A percentile compares a stretch with the other conserved stretches of the same genome.
Evolutionary conservation across 2,113 vertebrate species (phyloP).

Genomic region (Periophthalmus modestus): DNA sequence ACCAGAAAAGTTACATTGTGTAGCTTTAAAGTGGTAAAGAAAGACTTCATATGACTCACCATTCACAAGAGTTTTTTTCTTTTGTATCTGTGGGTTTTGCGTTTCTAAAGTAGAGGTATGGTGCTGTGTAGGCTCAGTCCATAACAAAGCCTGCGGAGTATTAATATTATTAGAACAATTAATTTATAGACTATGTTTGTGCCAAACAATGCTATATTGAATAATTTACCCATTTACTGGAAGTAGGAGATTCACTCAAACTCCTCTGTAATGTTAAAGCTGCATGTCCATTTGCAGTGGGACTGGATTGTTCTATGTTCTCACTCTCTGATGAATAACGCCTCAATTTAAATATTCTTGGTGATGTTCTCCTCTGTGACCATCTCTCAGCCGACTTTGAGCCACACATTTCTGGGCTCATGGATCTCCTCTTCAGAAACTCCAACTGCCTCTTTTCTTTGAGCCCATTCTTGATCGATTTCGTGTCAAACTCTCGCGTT

Average conservation of each 20-base stretch:
- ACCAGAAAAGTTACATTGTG: too few relatives aligned
- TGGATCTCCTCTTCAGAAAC: constrained; percentile 73
- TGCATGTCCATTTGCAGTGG: constrained; percentile 20
- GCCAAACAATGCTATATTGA: not conserved
- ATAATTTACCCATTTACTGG: constrained; percentile 60
- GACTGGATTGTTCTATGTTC: constrained; percentile 8
- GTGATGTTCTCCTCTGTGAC: constrained; percentile 18
- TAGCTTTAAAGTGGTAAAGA: not conserved
- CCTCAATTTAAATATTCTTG: constrained; percentile 15
- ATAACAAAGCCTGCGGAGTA: constrained; percentile 49
- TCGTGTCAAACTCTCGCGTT: constrained; percentile 51
- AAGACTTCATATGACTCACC: constrained; percentile 10
- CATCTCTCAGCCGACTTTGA: constrained; percentile 14
- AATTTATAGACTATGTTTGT: too few relatives aligned
- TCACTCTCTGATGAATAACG: constrained; percentile 16
- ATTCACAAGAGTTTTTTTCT: constrained; percentile 22
- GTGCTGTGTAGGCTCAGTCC: constrained; percentile 47
- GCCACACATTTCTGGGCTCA: constrained; percentile 40
- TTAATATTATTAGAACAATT: constrained; percentile 6
- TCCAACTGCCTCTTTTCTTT: constrained; percentile 74
- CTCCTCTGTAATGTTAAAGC: constrained; percentile 24
- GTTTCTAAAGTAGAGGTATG: constrained; percentile 11
- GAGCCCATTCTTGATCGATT: constrained; percentile 62
- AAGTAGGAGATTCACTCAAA: constrained; percentile 24
- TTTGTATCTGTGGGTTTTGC: constrained; percentile 12